Evolutionary conservation across 2,888 invertebrate species (phyloP).

Genomic region (Hylaea fasciaria): DNA sequence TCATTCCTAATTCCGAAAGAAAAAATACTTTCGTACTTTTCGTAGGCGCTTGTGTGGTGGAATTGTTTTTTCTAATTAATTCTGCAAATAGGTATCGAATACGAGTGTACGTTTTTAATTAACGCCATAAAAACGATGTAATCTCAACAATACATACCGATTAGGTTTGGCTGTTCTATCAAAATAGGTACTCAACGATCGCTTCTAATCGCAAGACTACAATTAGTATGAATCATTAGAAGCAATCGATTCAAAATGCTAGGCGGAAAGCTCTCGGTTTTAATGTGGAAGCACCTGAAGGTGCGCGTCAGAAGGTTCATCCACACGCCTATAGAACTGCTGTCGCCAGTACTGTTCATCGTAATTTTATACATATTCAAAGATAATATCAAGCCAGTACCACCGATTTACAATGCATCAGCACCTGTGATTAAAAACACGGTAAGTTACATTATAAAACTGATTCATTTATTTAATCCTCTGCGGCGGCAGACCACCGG

Average conservation of each 20-base stretch:
- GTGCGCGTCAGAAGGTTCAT: conserved; percentile 55
- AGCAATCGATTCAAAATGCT: conserved; percentile 29
- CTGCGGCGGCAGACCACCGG: no score
- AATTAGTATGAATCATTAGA: background rate
- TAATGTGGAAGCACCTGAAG: conserved; percentile 62
- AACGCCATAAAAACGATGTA: no score
- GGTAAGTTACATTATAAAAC: conserved; percentile 15
- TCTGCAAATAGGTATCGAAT: no score
- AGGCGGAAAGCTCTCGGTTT: conserved; percentile 45
- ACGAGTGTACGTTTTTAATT: no score
- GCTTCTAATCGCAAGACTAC: no score
- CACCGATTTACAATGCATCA: background rate
- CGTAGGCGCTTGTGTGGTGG: no score
- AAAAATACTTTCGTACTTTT: no score
- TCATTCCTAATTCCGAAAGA: no score
- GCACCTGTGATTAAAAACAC: conserved; percentile 21
- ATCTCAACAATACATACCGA: no score
- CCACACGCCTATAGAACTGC: conserved; percentile 53
- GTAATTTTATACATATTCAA: conserved; percentile 42
- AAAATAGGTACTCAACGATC: no score
- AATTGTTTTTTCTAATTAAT: no score
- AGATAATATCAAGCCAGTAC: conserved; percentile 27
- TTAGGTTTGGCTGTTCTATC: no score
- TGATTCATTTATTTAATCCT: background rate
- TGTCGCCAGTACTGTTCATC: conserved; percentile 51